Evolutionary conservation across 2,113 vertebrate genomes (phyloP), one percentile per base, ranked within the genome.

Genomic region (Spermophilus dauricus): DNA sequence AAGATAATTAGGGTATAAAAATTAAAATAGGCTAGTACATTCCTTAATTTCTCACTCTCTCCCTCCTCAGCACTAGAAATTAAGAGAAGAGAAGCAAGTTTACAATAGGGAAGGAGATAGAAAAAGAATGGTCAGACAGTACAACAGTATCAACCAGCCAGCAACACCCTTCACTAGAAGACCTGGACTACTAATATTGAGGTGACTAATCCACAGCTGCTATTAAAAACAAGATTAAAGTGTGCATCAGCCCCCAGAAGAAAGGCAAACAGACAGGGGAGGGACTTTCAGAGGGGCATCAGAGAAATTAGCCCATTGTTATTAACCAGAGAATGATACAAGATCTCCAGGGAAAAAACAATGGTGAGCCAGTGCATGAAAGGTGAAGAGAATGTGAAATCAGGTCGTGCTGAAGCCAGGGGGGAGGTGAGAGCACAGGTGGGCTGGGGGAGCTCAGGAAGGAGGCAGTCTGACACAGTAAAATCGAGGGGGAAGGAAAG

Each of bases 391-490:
- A 81, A 89, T 92, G 94, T 97, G 93, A 97, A 88, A 89, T 92
- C 81, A 97, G 97, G 95, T 96, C 90, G 2, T n/a, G 84, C 77
- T 95, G 77, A 92, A 97, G 95, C 90, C 90, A 56, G 65, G 28
- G 45, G 65, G 93, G 86, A 53, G 73, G 95, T 45, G 9, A 90
- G 91, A 93, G 94, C 95, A 95, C 86, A 96, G 95, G 96, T 91
- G 96, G 95, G 97, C 67, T 87, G 86, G 92, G 91, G 96, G 93
- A 96, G 85, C 83, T 90, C n/a, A 39, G 32, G 86, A 86, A 97
- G 98, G 97, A 96, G 93, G 87, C 92, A 69, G 89, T 83, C 95
- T 98, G 97, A 97, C 96, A 98, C 67, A 98, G 88, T 97, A 92
- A 97, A 95, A 95, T 4, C 0, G 76, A 78, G 92, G 92, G 90